These are phyloP conservation scores for Isoperla grammatica DNA, from an alignment of 2,888 invertebrate genomes.

Conservation along the genomic window DNA sequence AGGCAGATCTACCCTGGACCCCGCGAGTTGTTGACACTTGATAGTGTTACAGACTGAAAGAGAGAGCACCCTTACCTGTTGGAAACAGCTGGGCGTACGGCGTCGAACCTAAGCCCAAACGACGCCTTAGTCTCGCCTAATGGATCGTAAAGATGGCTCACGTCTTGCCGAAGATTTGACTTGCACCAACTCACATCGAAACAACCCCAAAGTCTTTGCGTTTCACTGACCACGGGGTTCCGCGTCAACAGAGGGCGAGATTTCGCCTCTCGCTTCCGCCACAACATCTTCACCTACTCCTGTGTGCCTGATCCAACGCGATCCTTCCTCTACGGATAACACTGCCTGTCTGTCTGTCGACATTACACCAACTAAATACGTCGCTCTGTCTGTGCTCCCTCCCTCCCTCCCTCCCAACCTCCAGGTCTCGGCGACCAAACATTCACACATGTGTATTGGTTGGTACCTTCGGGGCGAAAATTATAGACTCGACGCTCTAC, in stretches of 20 bases:
- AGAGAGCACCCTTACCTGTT: too few relatives aligned
- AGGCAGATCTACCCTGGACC: too few relatives aligned
- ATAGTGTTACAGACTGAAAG: too few relatives aligned
- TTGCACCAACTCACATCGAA: conserved; percentile 1
- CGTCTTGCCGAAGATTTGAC: background rate
- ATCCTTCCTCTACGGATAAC: background rate
- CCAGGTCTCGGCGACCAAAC: background rate
- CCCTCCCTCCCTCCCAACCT: too few relatives aligned
- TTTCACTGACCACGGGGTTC: background rate
- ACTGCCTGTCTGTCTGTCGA: background rate
- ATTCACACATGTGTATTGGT: background rate
- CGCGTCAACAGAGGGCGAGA: background rate
- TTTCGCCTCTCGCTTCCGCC: background rate
- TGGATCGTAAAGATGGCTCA: background rate
- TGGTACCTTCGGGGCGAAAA: too few relatives aligned
- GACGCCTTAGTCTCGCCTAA: conserved; percentile 1
- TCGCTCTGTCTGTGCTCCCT: too few relatives aligned
- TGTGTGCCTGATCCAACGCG: background rate
- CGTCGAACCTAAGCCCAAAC: conserved; percentile 2
- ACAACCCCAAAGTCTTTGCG: conserved; percentile 4
- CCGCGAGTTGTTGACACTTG: too few relatives aligned
- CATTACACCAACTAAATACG: too few relatives aligned
- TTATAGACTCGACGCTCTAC: too few relatives aligned
- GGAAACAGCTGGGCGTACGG: conserved; percentile 1
- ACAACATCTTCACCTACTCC: background rate